Conservation (phyloP, 2,888 invertebrate genomes). For the Argynnis bischoffii region DNA sequence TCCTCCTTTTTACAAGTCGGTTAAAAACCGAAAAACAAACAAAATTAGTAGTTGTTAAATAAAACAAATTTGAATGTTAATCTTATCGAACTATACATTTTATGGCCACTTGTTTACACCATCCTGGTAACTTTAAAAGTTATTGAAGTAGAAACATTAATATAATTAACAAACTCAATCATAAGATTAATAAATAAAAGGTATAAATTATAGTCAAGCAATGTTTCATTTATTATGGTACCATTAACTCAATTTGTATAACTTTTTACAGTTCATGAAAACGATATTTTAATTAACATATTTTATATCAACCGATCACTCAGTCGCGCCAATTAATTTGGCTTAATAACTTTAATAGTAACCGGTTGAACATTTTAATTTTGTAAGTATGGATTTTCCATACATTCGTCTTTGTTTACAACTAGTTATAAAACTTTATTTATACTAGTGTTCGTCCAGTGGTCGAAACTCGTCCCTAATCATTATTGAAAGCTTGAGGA, state of each 20-base stretch:
- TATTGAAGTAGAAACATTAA: neutral
- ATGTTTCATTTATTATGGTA: slow-evolving; percentile 10
- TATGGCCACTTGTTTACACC: too few relatives aligned
- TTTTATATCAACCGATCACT: slow-evolving; percentile 12
- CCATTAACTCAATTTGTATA: slow-evolving; percentile 24
- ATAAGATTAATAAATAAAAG: slow-evolving; percentile 17
- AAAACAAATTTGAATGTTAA: too few relatives aligned
- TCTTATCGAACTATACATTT: too few relatives aligned
- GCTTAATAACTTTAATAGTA: slow-evolving; percentile 12
- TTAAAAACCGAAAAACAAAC: too few relatives aligned
- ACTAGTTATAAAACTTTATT: too few relatives aligned
- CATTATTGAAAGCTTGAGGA: too few relatives aligned
- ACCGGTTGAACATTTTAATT: neutral
- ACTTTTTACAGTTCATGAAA: slow-evolving; percentile 21
- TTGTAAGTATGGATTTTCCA: too few relatives aligned
- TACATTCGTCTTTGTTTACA: too few relatives aligned
- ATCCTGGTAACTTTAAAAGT: neutral
- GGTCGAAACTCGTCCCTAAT: too few relatives aligned
- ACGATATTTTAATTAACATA: slow-evolving; percentile 15
- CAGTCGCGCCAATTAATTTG: slow-evolving; percentile 18
- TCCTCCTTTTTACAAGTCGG: too few relatives aligned
- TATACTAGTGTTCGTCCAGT: too few relatives aligned
- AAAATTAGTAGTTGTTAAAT: too few relatives aligned
- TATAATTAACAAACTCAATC: slow-evolving; percentile 10
- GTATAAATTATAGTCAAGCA: slow-evolving; percentile 19